Base-by-base conservation (phyloP, 2,113 vertebrate species). In the Passer domesticus region DNA sequence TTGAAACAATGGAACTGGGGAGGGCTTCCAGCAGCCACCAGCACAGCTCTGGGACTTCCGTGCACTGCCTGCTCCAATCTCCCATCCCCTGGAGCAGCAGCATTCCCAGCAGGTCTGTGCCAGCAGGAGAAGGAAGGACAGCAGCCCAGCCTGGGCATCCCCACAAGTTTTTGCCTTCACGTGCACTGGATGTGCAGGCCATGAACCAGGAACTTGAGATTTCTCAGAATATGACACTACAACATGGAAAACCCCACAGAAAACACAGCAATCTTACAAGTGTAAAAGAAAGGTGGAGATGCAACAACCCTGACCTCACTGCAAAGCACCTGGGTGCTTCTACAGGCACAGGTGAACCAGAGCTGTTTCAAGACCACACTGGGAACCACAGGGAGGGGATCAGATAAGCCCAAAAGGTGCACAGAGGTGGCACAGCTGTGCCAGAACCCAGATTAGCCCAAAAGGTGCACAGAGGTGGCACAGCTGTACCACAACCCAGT, bases 1-100 rank as follows among this genome's bases (percentile, higher is more conserved):
- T 75, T 7, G 11, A 87, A 94, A 97, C 95, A 97, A 94, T 95
- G 76, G 86, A n/a, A 41, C 5, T 4, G 44, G 76, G 92, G 68
- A 87, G 49, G 60, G 80, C 69, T 90, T 94, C 90, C 92, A 95
- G 81, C 80, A 88, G 60, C 72, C 82, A 90, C 64, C 79, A 90
- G 63, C 52, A 68, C 68, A 76, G 60, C 83, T 53, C 83, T 52
- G 69, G 73, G 66, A 93, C 37, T 90, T 89, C 92, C 35, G 8
- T 41, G 24, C 9, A 17, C 83, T 39, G 73, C 62, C 39, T 66
- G 60, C 39, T 84, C n/a, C 31, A 49, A 7, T 1, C 53, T 33
- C 70, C 44, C 23, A 43, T 6, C 76, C 64, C 89, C 68, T 70
- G 41, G 12, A 75, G 60, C 2, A 60, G 49, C 3, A 70, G 74